Percentiles rank a stretch among this genome's conserved stretches.
phyloP scores from a whole-genome alignment of 2,113 vertebrate species.

The Tamias sibiricus region DNA sequence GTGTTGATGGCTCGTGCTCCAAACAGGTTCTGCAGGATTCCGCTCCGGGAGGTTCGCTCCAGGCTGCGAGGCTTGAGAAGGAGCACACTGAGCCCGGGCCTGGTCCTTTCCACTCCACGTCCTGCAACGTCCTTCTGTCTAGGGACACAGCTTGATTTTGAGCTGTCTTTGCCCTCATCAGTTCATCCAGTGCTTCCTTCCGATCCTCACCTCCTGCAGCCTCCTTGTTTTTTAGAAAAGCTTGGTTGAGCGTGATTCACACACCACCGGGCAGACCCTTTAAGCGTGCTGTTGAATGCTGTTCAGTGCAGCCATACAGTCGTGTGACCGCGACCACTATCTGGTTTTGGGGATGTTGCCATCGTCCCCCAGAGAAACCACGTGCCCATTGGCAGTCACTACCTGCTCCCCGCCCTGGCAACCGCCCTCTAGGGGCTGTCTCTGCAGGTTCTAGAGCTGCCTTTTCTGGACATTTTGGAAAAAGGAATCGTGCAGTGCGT shows the following conservation, averaged over 20 bases:
- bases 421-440: background rate
- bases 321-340: no score
- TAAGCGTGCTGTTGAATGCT: no score
- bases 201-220: background rate
- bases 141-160: background rate
- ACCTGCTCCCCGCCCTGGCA: background rate
- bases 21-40: background rate
- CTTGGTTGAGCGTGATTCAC: background rate
- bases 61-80: background rate
- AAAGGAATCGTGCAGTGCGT: background rate
- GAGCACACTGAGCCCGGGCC: background rate
- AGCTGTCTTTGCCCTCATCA: background rate
- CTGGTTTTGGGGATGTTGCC: background rate
- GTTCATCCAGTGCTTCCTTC: background rate
- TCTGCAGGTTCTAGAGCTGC: background rate
- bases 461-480: background rate
- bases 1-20: background rate
- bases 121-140: background rate
- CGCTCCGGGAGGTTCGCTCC: no score
- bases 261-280: background rate
- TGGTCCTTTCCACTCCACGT: background rate
- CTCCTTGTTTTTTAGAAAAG: background rate
- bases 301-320: background rate
- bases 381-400: background rate
- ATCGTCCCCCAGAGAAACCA: no score